phyloP scores from a whole-genome alignment of 2,113 vertebrate species.

The Ceyx cyanopectus region DNA sequence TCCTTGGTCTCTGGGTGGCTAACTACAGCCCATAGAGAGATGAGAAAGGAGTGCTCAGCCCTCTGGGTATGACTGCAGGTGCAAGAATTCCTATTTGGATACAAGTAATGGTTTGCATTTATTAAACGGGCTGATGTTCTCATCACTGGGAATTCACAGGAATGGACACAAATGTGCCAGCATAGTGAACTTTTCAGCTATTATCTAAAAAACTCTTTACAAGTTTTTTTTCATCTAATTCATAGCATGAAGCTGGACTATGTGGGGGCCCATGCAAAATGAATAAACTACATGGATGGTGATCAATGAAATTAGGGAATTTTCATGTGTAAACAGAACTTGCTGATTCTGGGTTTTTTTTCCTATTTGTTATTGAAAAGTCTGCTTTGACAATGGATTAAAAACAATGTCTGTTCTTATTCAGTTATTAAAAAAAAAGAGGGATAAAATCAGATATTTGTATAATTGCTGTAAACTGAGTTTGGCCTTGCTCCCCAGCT shows the following conservation, averaged over 20 bases:
- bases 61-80: neutral
- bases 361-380: neutral
- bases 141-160: neutral
- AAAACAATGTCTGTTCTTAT: neutral
- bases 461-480: neutral
- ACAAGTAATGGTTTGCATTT: neutral
- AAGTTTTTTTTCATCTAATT: neutral
- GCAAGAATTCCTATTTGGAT: neutral
- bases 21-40: neutral
- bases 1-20: neutral
- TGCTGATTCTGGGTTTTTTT: rapidly evolving
- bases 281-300: neutral
- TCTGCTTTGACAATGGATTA: neutral
- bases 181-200: neutral
- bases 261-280: neutral
- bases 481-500: neutral
- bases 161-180: neutral
- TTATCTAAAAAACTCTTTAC: neutral
- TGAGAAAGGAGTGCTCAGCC: neutral
- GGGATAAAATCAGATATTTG: neutral
- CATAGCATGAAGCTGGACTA: neutral
- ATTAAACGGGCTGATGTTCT: neutral
- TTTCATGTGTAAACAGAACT: neutral
- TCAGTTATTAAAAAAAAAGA: neutral
- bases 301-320: neutral